Evolutionary conservation across 2,113 vertebrate species (phyloP).

Genomic region (Delphinapterus leucas): DNA sequence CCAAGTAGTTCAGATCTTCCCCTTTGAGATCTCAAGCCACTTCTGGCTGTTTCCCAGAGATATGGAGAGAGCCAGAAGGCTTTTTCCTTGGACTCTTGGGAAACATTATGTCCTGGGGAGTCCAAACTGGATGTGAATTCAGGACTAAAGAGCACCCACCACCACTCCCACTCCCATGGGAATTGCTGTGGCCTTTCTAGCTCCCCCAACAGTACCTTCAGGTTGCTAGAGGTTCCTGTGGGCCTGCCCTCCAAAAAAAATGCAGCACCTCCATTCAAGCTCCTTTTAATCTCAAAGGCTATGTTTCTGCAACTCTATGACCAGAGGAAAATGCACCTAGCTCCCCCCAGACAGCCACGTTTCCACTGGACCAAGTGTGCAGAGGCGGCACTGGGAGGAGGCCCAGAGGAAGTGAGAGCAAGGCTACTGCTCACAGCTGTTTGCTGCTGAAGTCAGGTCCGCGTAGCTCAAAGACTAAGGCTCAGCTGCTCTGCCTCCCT

Average conservation of each 20-base stretch:
- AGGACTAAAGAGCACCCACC: not conserved
- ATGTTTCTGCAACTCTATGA: not conserved
- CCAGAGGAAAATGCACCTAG: fast-evolving
- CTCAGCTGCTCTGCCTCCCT: not conserved
- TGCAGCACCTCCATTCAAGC: not conserved
- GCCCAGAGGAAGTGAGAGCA: not conserved
- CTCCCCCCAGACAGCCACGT: not conserved
- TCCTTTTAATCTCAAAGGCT: not conserved
- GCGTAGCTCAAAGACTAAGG: not conserved
- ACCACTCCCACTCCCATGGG: not conserved
- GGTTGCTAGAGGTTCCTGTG: not conserved
- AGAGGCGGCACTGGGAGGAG: not conserved
- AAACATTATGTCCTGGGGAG: not conserved
- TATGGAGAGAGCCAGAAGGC: not conserved
- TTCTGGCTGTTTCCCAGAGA: not conserved
- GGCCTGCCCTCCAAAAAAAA: not conserved
- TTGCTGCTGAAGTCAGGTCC: not conserved
- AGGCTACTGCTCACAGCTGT: not conserved
- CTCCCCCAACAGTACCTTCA: not conserved
- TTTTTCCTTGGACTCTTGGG: not conserved
- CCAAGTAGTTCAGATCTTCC: not conserved
- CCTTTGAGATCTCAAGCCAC: not conserved
- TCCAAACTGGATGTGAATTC: not conserved
- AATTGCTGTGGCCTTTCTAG: not conserved
- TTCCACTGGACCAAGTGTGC: not conserved